Conservation (phyloP, 1,140 invertebrate genomes). For the Thalassaphorura encarpata region DNA sequence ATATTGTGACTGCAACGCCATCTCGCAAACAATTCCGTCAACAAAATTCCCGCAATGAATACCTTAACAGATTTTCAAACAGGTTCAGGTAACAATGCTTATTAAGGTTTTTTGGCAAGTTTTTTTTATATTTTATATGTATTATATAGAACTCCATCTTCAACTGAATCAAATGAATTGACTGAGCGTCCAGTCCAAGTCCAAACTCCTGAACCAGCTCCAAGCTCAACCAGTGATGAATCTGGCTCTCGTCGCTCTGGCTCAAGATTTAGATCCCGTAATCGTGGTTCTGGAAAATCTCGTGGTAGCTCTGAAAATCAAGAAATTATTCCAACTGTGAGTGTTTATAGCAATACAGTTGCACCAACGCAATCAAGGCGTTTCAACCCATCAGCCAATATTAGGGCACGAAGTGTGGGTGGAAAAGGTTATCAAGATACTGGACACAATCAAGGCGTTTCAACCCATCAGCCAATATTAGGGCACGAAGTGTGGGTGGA, state of each 20-base stretch:
- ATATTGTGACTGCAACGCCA: slow-evolving; percentile 28
- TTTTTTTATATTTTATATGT: background rate
- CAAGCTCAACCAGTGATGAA: background rate
- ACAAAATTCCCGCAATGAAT: slow-evolving; percentile 11
- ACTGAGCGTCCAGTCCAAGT: background rate
- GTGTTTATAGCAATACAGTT: slow-evolving; percentile 25
- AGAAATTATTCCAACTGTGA: slow-evolving; percentile 18
- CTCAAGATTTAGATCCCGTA: slow-evolving; percentile 18
- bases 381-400: slow-evolving; percentile 8
- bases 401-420: background rate
- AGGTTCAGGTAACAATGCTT: slow-evolving; percentile 16
- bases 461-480: background rate
- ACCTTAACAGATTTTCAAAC: slow-evolving; percentile 21
- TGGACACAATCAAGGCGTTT: slow-evolving; percentile 20
- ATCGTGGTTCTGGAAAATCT: background rate
- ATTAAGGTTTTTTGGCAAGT: too few relatives aligned
- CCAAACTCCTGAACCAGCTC: background rate
- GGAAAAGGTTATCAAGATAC: slow-evolving; percentile 9
- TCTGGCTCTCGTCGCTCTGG: slow-evolving; percentile 1
- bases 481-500: slow-evolving; percentile 1
- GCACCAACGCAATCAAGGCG: slow-evolving; percentile 25
- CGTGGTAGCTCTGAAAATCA: slow-evolving; percentile 5
- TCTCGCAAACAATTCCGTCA: slow-evolving; percentile 21
- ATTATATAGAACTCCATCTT: slow-evolving; percentile 1
- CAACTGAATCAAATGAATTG: slow-evolving; percentile 27